Percentiles rank a stretch among this genome's conserved stretches.
These are phyloP conservation scores for Baronia brevicornis DNA, from an alignment of 2,888 invertebrate genomes.

Conservation along the genomic window DNA sequence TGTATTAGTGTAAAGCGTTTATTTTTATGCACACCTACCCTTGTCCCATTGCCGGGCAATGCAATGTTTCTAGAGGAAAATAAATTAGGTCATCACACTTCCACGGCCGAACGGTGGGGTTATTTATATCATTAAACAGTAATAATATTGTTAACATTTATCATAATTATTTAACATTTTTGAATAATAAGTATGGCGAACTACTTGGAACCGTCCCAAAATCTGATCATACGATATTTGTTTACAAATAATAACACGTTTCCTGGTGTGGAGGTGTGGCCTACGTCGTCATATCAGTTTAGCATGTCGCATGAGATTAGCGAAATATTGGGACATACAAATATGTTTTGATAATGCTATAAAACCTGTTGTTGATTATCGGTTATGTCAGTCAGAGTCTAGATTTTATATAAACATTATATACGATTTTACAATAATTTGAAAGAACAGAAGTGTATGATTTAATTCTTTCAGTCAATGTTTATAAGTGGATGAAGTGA, in stretches of 20 bases:
- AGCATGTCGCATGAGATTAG: slow-evolving; percentile 15
- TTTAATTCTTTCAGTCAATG: slow-evolving; percentile 7
- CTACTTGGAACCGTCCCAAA: slow-evolving; percentile 39
- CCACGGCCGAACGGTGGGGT: too few relatives aligned
- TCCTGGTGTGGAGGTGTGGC: slow-evolving; percentile 47
- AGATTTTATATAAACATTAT: slow-evolving; percentile 22
- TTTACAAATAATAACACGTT: slow-evolving; percentile 37
- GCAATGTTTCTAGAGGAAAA: too few relatives aligned
- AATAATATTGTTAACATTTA: too few relatives aligned
- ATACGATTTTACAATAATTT: too few relatives aligned
- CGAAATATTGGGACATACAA: slow-evolving; percentile 23
- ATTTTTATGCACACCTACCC: too few relatives aligned
- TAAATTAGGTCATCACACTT: too few relatives aligned
- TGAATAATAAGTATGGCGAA: slow-evolving; percentile 6
- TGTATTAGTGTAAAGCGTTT: too few relatives aligned
- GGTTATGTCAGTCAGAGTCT: slow-evolving; percentile 24
- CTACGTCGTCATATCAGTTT: slow-evolving; percentile 17
- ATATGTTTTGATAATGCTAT: slow-evolving; percentile 52
- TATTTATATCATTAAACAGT: too few relatives aligned
- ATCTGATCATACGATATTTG: slow-evolving; percentile 54
- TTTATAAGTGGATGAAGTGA: slow-evolving; percentile 16
- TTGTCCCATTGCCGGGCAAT: too few relatives aligned
- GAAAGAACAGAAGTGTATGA: slow-evolving; percentile 8
- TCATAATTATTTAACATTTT: too few relatives aligned
- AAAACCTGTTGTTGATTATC: slow-evolving; percentile 26